Evolutionary conservation across 2,888 invertebrate genomes (phyloP), one percentile per base, ranked within the genome.

Genomic region (Choreutis nemorana): DNA sequence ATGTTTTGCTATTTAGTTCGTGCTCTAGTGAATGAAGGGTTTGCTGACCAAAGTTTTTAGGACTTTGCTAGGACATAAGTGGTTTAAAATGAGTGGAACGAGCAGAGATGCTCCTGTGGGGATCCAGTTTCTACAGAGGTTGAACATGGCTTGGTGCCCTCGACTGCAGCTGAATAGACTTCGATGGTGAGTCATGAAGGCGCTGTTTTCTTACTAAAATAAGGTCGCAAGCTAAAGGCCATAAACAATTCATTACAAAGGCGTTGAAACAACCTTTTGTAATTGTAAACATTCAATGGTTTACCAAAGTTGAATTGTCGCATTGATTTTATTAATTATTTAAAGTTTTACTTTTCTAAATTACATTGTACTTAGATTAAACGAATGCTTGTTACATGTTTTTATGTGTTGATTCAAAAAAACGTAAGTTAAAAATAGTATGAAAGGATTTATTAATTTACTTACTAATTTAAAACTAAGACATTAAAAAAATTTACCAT

Each of bases 91-190:
- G 86, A 82, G 73, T 40, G 78, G 78, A 10, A 68, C 71, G 14
- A 72, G 68, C 31, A 71, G 67, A 39, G 84, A 86, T 34, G 77
- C 86, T 27, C 90, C 90, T 8, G 55, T 84, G 35, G 89, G 90
- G n/a, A 62, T 89, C 6, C 72, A 77, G 42, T 50, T 75, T 15
- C 46, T 88, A 28, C 85, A 87, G 46, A 79, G 62, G 40, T 44
- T 77, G 11, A 77, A 63, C 8, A 65, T 68, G 4, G 77, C 59
- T 43, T 82, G 82, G 30, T 88, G 85, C 44, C 84, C 85, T 3
- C 71, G 85, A 10, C 52, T 83, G 4, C 82, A 81, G 41, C 72
- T 84, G 36, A 87, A 88, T 55, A 80, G 86, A 47, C 79, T 87
- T 45, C 54, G 82, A 47, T 84, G 87, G 90, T 88, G 60, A 81